Evolutionary conservation across 2,888 invertebrate genomes (phyloP), one percentile per base, ranked within the genome.

Genomic region (Hydrotaea diabolus): DNA sequence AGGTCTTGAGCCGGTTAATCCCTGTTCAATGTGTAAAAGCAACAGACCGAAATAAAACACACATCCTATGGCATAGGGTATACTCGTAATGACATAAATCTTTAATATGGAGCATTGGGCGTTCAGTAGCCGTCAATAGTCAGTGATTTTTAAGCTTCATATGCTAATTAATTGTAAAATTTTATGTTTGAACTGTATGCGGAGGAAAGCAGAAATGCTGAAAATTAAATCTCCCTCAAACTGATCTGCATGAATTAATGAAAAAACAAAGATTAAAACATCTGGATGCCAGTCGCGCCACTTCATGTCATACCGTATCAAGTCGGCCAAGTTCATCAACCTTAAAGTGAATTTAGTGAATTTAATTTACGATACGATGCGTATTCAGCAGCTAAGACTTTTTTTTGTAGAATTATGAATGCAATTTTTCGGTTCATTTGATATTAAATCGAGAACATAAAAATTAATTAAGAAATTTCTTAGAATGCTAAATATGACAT

Each of bases 391-490:
- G 36, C 21, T 31, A 17, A 62, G 13, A 62, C n/a, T n/a, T n/a
- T n/a, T n/a, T n/a, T 69, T 23, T 5, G 21, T 21, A 0, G 26
- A 57, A 31, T 79, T 62, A 71, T 66, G 36, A 73, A 80, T 69
- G 74, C 74, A 77, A 62, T 49, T 73, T 74, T 55, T 75, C 49
- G 84, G 77, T 53, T 76, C 19, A 76, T 78, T 78, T 76, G 53
- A 76, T 23, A 19, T 46, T n/a, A 78, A 84, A 84, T 78, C 76
- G 84, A 17, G 53, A 69, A 23, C 39, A 66, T 19, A 69, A 79
- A 72, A 83, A 77, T 80, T 59, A 83, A 83, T 83, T 74, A 69
- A 69, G 49, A 39, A 23, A 43, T 77, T 79, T 80, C 73, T 39
- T 3, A n/a, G 72, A 79, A 83, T 55, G 59, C 71, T 59, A 31